Evolutionary conservation across 2,888 invertebrate species (phyloP), one percentile per base, ranked within the genome.

Genomic region (Frankliniella fusca): DNA sequence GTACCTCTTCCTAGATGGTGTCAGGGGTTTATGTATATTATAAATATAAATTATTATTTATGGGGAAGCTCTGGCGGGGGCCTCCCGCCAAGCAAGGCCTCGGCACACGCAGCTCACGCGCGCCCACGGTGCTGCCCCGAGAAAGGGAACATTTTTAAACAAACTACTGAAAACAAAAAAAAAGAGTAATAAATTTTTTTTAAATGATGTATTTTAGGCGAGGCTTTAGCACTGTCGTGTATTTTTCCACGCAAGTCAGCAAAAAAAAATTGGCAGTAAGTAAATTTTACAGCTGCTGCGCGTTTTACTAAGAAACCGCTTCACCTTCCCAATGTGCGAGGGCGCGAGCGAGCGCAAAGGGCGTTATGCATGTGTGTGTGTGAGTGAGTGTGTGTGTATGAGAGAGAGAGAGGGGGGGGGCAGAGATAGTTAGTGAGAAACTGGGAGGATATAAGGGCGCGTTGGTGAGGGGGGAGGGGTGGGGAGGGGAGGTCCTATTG

Each of bases 71-170:
- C 70, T 70, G 70, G 70, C 70, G 70, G 70, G n/a, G 23, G 70
- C 70, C 38, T 23, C 70, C 65, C 65, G 65, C 65, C 65, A 65
- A 65, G 65, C 65, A 65, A 65, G n/a, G 70, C 70, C 70, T 70
- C 70, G 70, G 70, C 70, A 70, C 70, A 70, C 70, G 70, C 70
- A 70, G 70, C 70, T 70, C 70, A 70, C 23, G 23, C 23, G 70
- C 70, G 70, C 70, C 70, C 70, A 70, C 70, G 70, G 70, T 70
- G 70, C 70, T 70, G 70, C 70, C 70, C 70, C 70, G 70, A 70
- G 70, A 70, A 70, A 70, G 70, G 70, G 70, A 70, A 70, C 70
- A 70, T 70, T 70, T 70, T 70, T 70, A 70, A 70, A 70, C 70
- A 70, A 70, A 70, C 23, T 70, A 54, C 54, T 70, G 23, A 70